Evolutionary conservation across 2,113 vertebrate species (phyloP).

Genomic region (Grammomys surdaster): DNA sequence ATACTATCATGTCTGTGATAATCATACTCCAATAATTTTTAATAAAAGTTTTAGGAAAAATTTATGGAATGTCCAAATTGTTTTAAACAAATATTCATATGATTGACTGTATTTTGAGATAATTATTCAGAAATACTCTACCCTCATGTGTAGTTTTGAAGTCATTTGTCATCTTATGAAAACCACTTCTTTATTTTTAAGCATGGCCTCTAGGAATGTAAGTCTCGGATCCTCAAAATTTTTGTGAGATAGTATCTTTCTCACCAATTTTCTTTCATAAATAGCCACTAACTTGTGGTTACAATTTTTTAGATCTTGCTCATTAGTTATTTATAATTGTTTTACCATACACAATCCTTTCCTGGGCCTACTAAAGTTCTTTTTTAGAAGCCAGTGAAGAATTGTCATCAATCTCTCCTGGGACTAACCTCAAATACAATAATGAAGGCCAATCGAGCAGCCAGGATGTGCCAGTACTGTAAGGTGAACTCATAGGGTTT

Average conservation of each 20-base stretch:
- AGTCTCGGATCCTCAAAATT: background rate
- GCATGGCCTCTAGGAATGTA: background rate
- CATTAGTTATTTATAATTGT: background rate
- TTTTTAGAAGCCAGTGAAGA: background rate
- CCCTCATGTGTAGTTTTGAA: background rate
- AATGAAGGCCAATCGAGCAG: conserved; percentile 97
- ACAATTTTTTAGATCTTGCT: background rate
- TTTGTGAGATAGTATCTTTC: background rate
- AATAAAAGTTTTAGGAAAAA: background rate
- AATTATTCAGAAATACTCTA: conserved; percentile 12
- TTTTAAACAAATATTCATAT: background rate
- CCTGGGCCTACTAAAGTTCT: background rate
- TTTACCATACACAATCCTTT: background rate
- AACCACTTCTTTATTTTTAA: background rate
- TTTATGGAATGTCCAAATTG: background rate
- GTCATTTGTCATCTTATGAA: background rate
- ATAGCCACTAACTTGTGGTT: background rate
- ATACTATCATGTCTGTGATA: background rate
- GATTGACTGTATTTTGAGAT: background rate
- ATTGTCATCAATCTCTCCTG: background rate
- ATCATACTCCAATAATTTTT: background rate
- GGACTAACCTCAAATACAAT: conserved; percentile 97
- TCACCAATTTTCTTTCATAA: background rate
- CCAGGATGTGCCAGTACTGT: conserved; percentile 98
- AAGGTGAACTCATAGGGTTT: conserved; percentile 96